Evolutionary conservation across 2,113 vertebrate species (phyloP).

Genomic region (Chroicocephalus ridibundus): DNA sequence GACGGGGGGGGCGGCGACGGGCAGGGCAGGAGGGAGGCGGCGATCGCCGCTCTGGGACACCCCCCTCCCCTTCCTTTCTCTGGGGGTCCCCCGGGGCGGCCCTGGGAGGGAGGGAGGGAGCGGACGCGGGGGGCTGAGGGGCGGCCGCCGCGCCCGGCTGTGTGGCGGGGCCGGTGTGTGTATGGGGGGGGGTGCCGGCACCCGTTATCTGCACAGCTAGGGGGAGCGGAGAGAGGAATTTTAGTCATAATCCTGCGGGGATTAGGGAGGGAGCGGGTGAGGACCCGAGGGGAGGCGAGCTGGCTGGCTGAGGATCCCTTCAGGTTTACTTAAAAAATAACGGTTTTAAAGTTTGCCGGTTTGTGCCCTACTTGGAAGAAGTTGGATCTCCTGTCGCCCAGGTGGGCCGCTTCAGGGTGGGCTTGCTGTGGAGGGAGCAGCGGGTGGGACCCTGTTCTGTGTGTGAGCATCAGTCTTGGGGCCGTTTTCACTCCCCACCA

Average conservation of each 20-base stretch:
- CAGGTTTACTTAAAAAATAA: neutral
- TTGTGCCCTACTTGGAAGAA: rapidly evolving
- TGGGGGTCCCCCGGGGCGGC: neutral
- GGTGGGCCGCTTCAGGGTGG: rapidly evolving
- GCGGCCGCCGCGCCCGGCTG: neutral
- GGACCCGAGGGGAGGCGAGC: neutral
- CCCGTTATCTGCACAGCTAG: neutral
- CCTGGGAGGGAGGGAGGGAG: neutral
- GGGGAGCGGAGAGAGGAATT: neutral
- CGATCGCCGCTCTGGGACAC: neutral
- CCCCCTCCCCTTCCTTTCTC: neutral
- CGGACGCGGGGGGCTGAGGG: neutral
- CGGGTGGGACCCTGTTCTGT: neutral
- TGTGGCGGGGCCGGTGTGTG: neutral
- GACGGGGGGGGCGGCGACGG: neutral
- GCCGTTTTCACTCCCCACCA: neutral
- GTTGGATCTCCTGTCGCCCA: rapidly evolving
- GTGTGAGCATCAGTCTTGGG: no score
- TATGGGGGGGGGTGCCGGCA: no score
- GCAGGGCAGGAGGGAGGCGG: neutral
- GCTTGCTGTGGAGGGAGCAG: neutral
- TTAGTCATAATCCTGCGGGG: neutral
- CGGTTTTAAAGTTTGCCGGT: neutral
- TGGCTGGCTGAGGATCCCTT: neutral
- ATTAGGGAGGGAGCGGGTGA: neutral